phyloP scores from a whole-genome alignment of 2,797 vertebrate genomes.

The Amblyopsis hoosieri region DNA sequence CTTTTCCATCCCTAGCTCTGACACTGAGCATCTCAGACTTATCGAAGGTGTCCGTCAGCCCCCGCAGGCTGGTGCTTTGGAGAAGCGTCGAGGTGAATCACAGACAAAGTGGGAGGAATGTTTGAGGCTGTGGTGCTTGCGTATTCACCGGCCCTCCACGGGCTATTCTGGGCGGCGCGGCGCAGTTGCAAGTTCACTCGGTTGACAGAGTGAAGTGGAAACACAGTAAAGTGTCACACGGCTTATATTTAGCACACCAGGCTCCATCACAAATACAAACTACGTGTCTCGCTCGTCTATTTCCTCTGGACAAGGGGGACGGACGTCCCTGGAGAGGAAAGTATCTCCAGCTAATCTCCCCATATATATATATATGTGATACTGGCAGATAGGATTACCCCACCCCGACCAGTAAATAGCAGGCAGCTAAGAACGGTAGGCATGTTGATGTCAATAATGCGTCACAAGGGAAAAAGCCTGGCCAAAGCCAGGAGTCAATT shows the following conservation, averaged over 20 bases:
- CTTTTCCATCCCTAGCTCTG: conserved; percentile 15
- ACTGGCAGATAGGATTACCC: conserved; percentile 59
- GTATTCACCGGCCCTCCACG: conserved; percentile 62
- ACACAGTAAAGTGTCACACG: conserved; percentile 78
- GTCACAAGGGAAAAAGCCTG: conserved; percentile 50
- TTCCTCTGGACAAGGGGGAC: conserved; percentile 50
- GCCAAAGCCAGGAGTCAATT: conserved; percentile 60
- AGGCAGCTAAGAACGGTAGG: conserved; percentile 35
- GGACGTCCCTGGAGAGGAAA: conserved; percentile 54
- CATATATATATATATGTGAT: conserved; percentile 24
- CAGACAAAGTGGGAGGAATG: conserved; percentile 62
- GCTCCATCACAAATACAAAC: conserved; percentile 75
- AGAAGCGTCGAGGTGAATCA: conserved; percentile 68
- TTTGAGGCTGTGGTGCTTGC: conserved; percentile 55
- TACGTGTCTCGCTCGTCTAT: conserved; percentile 60
- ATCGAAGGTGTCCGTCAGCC: conserved; percentile 15
- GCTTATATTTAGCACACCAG: conserved; percentile 80
- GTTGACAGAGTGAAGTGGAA: conserved; percentile 78
- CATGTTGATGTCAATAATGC: conserved; percentile 53
- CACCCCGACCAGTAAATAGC: conserved; percentile 42
- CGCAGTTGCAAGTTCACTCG: conserved; percentile 69
- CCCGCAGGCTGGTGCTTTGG: conserved; percentile 41
- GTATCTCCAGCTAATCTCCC: conserved; percentile 64
- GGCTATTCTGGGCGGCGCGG: conserved; percentile 74
- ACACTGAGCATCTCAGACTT: conserved; percentile 10